Base-by-base conservation (phyloP, 1,140 invertebrate species). In the Triops cancriformis region DNA sequence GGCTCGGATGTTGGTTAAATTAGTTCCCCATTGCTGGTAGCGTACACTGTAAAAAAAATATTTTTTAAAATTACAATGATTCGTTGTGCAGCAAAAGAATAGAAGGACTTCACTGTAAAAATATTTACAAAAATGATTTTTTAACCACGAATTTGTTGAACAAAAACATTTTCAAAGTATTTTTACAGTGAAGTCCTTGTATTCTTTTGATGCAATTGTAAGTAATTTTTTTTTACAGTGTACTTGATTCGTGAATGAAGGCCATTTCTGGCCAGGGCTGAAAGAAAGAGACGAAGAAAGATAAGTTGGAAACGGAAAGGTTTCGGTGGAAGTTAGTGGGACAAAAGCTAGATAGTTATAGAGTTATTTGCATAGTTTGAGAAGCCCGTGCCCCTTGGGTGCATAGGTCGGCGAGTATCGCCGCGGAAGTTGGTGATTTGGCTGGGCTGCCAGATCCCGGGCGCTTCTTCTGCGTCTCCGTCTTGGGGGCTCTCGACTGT, bases 351-450 rank as follows among this genome's bases (percentile, higher is more conserved):
- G 23, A 23, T 6, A 64, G 51, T 5, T 18, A 3, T 18, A 45
- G 43, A 45, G 43, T 45, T 45, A 45, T 64, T 64, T 64, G 51
- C 51, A 64, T 64, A 64, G 51, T 64, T 64, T 64, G 51, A 5
- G 23, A 23, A 64, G 51, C 7, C 14, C 1, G n/a, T 18, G 14
- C 51, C 51, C 51, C 51, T 14, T 18, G 51, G 51, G 51, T 64
- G 23, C 51, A 64, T 64, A 64, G 51, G 51, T 64, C 51, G 51
- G 10, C 18, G 51, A 64, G 51, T 64, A 64, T 64, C 23, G 51
- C 51, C n/a, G 23, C n/a, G 51, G 51, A 64, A 64, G 51, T 23
- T 23, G 51, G 51, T 64, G 51, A 64, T 64, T 64, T 64, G 51
- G 51, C 51, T 64, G 51, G 9, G 51, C 51, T 64, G 51, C 51